These are phyloP conservation scores for Passer domesticus DNA, from an alignment of 2,113 vertebrate species.

Conservation along the genomic window DNA sequence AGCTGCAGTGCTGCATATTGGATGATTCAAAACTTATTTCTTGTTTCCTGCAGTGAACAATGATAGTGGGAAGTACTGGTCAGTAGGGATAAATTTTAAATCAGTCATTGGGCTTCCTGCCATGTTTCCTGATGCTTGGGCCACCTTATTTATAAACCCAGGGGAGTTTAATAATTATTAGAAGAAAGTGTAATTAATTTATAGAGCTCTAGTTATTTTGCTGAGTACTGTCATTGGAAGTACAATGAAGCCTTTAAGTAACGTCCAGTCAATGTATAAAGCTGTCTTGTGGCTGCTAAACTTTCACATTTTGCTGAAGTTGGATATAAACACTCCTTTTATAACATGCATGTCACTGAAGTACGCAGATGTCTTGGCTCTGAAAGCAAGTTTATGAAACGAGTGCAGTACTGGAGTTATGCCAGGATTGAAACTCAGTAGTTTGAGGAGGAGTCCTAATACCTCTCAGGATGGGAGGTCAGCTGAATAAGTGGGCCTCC, in stretches of 20 bases:
- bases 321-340: conserved; percentile 74
- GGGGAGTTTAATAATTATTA: conserved; percentile 45
- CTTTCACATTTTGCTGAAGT: conserved; percentile 59
- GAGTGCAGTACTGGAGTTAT: conserved; percentile 46
- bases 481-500: conserved; percentile 29
- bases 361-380: conserved; percentile 72
- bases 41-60: background rate
- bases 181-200: conserved; percentile 65
- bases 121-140: conserved; percentile 8
- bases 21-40: background rate
- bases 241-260: conserved; percentile 68
- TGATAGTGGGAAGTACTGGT: conserved; percentile 32
- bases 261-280: conserved; percentile 46
- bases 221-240: conserved; percentile 50
- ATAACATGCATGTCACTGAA: conserved; percentile 64
- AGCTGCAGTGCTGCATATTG: background rate
- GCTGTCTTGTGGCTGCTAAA: conserved; percentile 69
- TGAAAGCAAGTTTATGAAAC: conserved; percentile 49
- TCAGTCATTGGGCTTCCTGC: conserved; percentile 15
- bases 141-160: conserved; percentile 32
- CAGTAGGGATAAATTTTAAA: conserved; percentile 7
- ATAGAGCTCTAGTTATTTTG: conserved; percentile 41
- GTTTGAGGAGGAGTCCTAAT: conserved; percentile 64
- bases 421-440: conserved; percentile 50
- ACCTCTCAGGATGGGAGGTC: conserved; percentile 52